A percentile compares a stretch with the other conserved stretches of the same genome.
These are phyloP conservation scores for Suillia variegata DNA, from an alignment of 2,888 invertebrate genomes.

Conservation along the genomic window DNA sequence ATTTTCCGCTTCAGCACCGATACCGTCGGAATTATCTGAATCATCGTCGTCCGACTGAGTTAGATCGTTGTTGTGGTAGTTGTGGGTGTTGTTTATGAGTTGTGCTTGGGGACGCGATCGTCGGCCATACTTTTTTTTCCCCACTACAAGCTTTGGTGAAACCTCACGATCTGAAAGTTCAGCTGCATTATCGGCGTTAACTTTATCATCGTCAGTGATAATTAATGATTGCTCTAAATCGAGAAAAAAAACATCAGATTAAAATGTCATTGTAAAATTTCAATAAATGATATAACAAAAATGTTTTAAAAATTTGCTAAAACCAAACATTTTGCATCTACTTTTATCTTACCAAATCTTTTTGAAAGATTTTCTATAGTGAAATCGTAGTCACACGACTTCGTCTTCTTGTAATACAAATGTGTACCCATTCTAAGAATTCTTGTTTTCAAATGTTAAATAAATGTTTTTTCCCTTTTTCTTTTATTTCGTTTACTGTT, in stretches of 20 bases:
- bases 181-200: slow-evolving; percentile 54
- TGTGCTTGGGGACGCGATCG: slow-evolving; percentile 69
- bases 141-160: slow-evolving; percentile 74
- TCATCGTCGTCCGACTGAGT: slow-evolving; percentile 31
- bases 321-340: no score
- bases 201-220: slow-evolving; percentile 42
- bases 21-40: slow-evolving; percentile 55
- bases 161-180: slow-evolving; percentile 72
- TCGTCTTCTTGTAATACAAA: slow-evolving; percentile 45
- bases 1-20: slow-evolving; percentile 45
- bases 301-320: no score
- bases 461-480: not conserved
- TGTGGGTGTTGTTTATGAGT: no score
- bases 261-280: no score
- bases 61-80: slow-evolving; percentile 24
- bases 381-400: slow-evolving; percentile 30
- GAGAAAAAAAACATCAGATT: slow-evolving; percentile 14
- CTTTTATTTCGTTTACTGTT: no score
- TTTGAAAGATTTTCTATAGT: slow-evolving; percentile 43
- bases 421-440: slow-evolving; percentile 48
- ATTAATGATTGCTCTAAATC: not conserved
- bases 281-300: no score
- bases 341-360: slow-evolving; percentile 49
- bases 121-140: slow-evolving; percentile 77
- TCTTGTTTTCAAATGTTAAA: not conserved